Percentiles rank a stretch among this genome's conserved stretches.
Evolutionary conservation across 1,140 invertebrate species (phyloP).

Genomic region (Drosophila littoralis): DNA sequence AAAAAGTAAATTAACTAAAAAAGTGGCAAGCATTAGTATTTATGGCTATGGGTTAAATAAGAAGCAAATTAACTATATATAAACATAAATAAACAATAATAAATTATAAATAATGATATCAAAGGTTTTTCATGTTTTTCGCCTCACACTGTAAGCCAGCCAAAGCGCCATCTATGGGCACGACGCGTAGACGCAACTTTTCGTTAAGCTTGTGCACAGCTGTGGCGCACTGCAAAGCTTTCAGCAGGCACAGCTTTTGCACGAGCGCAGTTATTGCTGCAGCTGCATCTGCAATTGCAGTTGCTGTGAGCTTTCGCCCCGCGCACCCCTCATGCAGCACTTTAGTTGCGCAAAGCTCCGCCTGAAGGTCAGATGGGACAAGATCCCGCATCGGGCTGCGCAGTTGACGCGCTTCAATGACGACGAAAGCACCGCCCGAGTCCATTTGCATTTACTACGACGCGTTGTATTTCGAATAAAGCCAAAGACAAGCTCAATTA

Average conservation of each 20-base stretch:
- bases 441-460: slow-evolving; percentile 46
- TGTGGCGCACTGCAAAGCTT: not conserved
- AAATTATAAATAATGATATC: slow-evolving; percentile 52
- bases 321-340: not conserved
- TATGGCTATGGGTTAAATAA: slow-evolving; percentile 52
- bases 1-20: slow-evolving; percentile 53
- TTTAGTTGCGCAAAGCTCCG: slow-evolving; percentile 38
- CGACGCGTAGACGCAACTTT: not conserved
- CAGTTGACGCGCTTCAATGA: slow-evolving; percentile 74
- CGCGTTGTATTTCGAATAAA: slow-evolving; percentile 35
- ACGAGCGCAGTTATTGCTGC: slow-evolving; percentile 7
- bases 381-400: slow-evolving; percentile 26
- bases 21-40: slow-evolving; percentile 43
- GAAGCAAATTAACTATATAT: slow-evolving; percentile 28
- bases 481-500: slow-evolving; percentile 15
- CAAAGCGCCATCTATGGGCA: slow-evolving; percentile 22
- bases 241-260: slow-evolving; percentile 13
- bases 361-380: slow-evolving; percentile 74
- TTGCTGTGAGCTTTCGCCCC: slow-evolving; percentile 11
- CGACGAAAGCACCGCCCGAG: slow-evolving; percentile 59
- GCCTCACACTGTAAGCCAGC: not conserved
- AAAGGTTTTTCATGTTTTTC: not conserved
- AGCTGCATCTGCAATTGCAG: not conserved
- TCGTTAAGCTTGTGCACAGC: not conserved
- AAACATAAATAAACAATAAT: slow-evolving; percentile 70